Percentiles rank a stretch among this genome's conserved stretches.
These are phyloP conservation scores for Syngnathus floridae DNA, from an alignment of 2,113 vertebrate genomes.

Conservation along the genomic window DNA sequence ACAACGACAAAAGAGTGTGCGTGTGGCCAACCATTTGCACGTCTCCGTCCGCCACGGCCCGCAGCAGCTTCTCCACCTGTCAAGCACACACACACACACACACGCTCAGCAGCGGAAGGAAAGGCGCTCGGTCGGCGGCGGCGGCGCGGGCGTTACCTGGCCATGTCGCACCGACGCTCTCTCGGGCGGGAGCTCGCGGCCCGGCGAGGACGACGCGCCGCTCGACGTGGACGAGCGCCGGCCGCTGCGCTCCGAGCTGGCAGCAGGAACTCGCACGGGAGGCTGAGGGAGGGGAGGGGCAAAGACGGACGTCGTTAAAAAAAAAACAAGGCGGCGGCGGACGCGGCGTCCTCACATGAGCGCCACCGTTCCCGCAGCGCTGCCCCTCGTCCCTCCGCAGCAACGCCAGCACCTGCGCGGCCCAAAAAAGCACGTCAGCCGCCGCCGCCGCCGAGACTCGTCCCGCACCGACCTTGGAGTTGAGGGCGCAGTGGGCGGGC, in stretches of 20 bases:
- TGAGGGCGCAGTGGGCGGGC: slow-evolving; percentile 82
- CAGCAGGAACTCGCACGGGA: slow-evolving; percentile 61
- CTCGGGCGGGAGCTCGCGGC: slow-evolving; percentile 67
- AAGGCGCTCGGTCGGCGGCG: too few relatives aligned
- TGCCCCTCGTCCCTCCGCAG: not conserved
- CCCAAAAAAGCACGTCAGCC: not conserved
- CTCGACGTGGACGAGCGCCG: slow-evolving; percentile 81
- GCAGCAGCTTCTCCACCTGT: slow-evolving; percentile 92
- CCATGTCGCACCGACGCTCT: slow-evolving; percentile 69
- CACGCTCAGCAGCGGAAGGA: too few relatives aligned
- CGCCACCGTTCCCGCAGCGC: not conserved
- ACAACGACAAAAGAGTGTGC: not conserved
- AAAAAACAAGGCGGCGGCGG: too few relatives aligned
- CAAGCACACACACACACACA: slow-evolving; percentile 22
- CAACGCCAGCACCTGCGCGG: not conserved
- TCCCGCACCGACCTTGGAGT: slow-evolving; percentile 77
- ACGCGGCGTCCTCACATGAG: too few relatives aligned
- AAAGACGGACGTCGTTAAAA: not conserved
- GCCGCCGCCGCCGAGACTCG: too few relatives aligned
- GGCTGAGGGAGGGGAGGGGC: slow-evolving; percentile 58
- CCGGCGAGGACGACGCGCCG: slow-evolving; percentile 68
- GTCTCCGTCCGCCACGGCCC: slow-evolving; percentile 89
- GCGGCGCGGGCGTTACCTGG: slow-evolving; percentile 70
- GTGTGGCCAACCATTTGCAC: slow-evolving; percentile 81
- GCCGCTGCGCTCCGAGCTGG: slow-evolving; percentile 78